Percentiles rank a stretch among this genome's conserved stretches.
Evolutionary conservation across 2,797 vertebrate genomes (phyloP).

Genomic region (Novumbra hubbsi): DNA sequence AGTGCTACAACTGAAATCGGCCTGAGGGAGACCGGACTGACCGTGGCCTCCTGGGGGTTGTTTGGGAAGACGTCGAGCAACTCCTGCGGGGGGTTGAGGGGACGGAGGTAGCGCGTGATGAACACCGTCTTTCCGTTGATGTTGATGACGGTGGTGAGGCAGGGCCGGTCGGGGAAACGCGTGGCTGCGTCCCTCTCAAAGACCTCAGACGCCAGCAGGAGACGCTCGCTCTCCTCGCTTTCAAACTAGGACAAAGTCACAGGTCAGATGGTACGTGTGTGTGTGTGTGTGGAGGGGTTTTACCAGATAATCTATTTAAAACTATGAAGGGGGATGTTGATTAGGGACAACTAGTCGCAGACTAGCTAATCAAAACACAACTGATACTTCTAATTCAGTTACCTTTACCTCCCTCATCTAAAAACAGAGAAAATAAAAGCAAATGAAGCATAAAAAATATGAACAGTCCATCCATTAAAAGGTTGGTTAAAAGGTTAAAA

Average conservation of each 20-base stretch:
- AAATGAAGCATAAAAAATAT: not conserved
- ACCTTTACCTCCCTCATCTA: constrained; percentile 85
- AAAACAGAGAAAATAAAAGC: constrained; percentile 44
- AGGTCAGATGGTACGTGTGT: constrained; percentile 9
- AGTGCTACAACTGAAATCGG: not conserved
- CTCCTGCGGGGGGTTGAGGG: constrained; percentile 87
- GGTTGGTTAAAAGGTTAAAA: not conserved
- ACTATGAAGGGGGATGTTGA: not conserved
- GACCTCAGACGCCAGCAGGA: constrained; percentile 84
- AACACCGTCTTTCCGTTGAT: constrained; percentile 91
- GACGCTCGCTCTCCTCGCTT: constrained; percentile 86
- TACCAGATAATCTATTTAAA: not conserved
- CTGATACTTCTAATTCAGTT: constrained; percentile 36
- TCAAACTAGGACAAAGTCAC: constrained; percentile 80
- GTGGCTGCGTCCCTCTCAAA: constrained; percentile 81
- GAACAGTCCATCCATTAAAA: not conserved
- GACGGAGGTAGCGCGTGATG: constrained; percentile 85
- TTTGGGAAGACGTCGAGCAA: constrained; percentile 74
- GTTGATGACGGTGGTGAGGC: constrained; percentile 86
- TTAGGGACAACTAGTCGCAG: not conserved
- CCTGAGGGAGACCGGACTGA: constrained; percentile 52
- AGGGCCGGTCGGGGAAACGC: constrained; percentile 81
- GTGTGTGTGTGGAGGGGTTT: too few species aligned
- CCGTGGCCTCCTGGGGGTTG: constrained; percentile 75
- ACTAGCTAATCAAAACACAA: constrained; percentile 8